Conservation (phyloP, 2,888 invertebrate genomes). For the Drosophila kuntzei region DNA sequence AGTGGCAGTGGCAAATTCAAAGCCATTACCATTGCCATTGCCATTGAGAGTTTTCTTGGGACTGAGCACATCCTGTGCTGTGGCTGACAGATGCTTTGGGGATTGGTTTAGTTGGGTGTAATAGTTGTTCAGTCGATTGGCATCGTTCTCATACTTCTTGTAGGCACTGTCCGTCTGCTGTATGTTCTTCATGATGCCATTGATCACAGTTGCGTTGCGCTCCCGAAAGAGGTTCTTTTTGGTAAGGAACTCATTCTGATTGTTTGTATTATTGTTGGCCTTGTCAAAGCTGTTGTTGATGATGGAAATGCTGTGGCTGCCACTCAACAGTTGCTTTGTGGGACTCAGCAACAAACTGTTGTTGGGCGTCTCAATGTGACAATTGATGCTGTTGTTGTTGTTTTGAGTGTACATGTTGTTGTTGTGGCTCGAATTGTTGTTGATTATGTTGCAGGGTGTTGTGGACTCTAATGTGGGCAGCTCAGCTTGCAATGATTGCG, state of each 20-base stretch:
- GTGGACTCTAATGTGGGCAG: conserved; percentile 25
- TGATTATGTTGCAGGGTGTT: conserved; percentile 53
- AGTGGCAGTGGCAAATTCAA: conserved; percentile 57
- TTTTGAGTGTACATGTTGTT: conserved; percentile 46
- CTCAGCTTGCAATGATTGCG: conserved; percentile 79
- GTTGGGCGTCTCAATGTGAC: conserved; percentile 65
- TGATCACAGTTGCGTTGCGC: conserved; percentile 84
- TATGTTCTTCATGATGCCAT: conserved; percentile 84
- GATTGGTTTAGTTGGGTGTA: conserved; percentile 83
- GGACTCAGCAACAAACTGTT: conserved; percentile 79
- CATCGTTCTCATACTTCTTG: conserved; percentile 85
- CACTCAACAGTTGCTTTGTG: conserved; percentile 76
- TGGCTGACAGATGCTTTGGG: conserved; percentile 77
- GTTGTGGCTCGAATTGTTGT: conserved; percentile 48
- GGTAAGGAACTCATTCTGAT: conserved; percentile 83
- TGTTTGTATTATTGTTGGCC: conserved; percentile 69
- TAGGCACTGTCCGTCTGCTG: conserved; percentile 75
- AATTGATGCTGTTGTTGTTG: conserved; percentile 59
- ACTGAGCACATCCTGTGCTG: conserved; percentile 62
- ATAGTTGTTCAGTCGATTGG: conserved; percentile 84
- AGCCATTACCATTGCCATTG: conserved; percentile 76
- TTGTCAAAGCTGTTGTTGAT: conserved; percentile 82
- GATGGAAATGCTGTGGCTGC: conserved; percentile 81
- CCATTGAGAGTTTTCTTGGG: conserved; percentile 80
- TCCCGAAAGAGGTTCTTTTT: conserved; percentile 84